Base-by-base conservation (phyloP, 2,797 vertebrate genomes). In the Decapterus maruadsi region DNA sequence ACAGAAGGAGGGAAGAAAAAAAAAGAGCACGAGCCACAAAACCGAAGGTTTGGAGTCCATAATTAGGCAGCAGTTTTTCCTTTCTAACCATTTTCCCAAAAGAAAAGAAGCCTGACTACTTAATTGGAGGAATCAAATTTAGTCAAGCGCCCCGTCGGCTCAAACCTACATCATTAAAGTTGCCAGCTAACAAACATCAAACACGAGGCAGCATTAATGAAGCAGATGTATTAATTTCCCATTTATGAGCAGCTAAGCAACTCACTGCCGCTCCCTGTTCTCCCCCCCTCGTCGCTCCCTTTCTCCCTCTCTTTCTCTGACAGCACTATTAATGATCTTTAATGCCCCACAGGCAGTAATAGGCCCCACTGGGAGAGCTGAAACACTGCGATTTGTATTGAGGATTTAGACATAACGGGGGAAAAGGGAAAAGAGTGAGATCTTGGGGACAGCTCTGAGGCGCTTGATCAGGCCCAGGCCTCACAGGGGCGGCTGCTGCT, bases 331-430 rank as follows among this genome's bases (percentile, higher is more conserved):
- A 98, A 99, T 98, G 97, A 98, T 98, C 96, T 96, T 97, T 97
- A 98, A 98, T 97, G 97, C 96, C 97, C 97, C 95, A 97, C 97
- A 97, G 97, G 97, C 97, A 97, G 96, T 98, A 99, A 99, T 98
- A 96, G 97, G 97, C 95, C 96, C 96, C 97, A 89, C 95, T 97
- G 98, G 98, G 97, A 99, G 95, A 96, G 95, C 95, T 95, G 95
- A 97, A 98, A 98, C 96, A 97, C 95, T 95, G 96, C 96, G 95
- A 98, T 99, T 99, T 99, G 97, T 99, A 98, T 96, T 95, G 96
- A 98, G 96, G 96, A 98, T 98, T 99, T 98, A 98, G 96, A 98
- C 96, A 95, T 96, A 96, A 96, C 93, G 90, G 95, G 91, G 93
- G 86, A 60, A 70, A 80, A 72, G 82, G 87, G 85, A 70, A 76